Evolutionary conservation across 2,797 vertebrate genomes (phyloP).

Genomic region (Sebastes alutus): DNA sequence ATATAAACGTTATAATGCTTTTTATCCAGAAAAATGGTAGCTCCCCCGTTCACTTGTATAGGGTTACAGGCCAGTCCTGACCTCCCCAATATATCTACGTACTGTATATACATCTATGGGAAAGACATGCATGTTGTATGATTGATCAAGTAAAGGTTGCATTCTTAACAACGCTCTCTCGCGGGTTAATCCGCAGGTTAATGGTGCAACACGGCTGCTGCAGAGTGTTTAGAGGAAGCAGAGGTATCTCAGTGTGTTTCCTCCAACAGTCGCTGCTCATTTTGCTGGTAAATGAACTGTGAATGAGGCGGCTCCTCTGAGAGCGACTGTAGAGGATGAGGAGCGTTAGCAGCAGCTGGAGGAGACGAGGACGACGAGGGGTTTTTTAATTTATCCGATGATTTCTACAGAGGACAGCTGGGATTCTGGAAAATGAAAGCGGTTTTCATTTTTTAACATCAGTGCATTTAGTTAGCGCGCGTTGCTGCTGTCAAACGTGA

Average conservation of each 20-base stretch:
- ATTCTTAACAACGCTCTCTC: not conserved
- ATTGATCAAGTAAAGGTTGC: not conserved
- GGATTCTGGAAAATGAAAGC: conserved; percentile 8
- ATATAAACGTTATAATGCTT: too few species aligned
- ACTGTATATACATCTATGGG: too few species aligned
- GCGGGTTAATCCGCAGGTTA: not conserved
- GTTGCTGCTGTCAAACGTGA: not conserved
- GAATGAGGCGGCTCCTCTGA: conserved; percentile 37
- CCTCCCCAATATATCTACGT: too few species aligned
- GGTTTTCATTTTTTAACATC: not conserved
- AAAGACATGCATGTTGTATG: not conserved
- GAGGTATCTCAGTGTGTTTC: conserved; percentile 4
- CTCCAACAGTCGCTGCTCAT: conserved; percentile 22
- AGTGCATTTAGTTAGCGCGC: not conserved
- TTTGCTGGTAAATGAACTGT: conserved; percentile 54
- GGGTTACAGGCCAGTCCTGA: too few species aligned
- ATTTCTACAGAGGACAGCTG: conserved; percentile 22
- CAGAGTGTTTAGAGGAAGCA: not conserved
- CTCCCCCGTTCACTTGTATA: too few species aligned
- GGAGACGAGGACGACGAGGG: conserved; percentile 14
- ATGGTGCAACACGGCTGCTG: not conserved
- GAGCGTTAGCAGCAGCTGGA: conserved; percentile 38
- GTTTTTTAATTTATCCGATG: conserved; percentile 19
- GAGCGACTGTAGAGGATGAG: conserved; percentile 12
- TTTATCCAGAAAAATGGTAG: too few species aligned